Percentiles rank a stretch among this genome's conserved stretches.
These are phyloP conservation scores for Centropus bengalensis DNA, from an alignment of 2,113 vertebrate genomes.

Conservation along the genomic window DNA sequence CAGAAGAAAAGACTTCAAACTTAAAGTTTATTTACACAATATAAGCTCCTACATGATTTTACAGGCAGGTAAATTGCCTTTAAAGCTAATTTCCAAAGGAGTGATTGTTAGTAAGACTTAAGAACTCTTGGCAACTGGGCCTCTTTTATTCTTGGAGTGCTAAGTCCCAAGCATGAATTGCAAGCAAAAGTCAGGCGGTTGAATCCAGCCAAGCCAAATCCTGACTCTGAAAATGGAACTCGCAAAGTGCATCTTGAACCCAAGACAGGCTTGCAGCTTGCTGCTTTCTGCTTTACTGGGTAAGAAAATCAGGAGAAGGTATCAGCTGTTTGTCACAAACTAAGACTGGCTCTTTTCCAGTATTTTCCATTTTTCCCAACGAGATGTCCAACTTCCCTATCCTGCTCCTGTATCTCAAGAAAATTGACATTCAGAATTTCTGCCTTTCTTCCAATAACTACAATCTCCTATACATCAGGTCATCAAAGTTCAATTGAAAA, in stretches of 20 bases:
- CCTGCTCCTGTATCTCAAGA: background rate
- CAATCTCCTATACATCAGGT: background rate
- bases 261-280: background rate
- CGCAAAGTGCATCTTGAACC: background rate
- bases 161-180: background rate
- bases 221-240: background rate
- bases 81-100: background rate
- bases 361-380: background rate
- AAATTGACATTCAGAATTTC: background rate
- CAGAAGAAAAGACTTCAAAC: background rate
- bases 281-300: slow-evolving; percentile 11
- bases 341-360: background rate
- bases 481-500: background rate
- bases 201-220: background rate
- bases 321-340: background rate
- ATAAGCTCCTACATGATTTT: background rate
- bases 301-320: background rate
- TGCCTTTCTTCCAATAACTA: background rate
- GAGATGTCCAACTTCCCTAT: background rate
- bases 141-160: background rate
- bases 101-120: background rate
- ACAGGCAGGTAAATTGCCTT: background rate
- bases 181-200: background rate
- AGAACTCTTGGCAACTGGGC: background rate
- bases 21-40: background rate